Evolutionary conservation across 2,113 vertebrate genomes (phyloP).

Genomic region (Eira barbara): DNA sequence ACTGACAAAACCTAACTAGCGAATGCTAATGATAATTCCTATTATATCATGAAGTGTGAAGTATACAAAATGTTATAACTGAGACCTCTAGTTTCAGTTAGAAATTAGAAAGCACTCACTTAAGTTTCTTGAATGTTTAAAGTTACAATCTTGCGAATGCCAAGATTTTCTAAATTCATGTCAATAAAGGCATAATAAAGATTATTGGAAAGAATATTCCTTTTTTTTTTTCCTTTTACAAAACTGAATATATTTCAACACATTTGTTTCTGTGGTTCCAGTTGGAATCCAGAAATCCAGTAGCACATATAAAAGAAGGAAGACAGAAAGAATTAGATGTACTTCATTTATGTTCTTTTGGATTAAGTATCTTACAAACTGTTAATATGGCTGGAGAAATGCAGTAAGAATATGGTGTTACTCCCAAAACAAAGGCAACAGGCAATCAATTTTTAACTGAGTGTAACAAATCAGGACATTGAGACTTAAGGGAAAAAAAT

Average conservation of each 20-base stretch:
- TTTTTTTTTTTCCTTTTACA: background rate
- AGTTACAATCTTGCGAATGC: background rate
- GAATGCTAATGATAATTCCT: background rate
- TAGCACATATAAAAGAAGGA: background rate
- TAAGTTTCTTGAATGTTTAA: background rate
- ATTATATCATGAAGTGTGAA: background rate
- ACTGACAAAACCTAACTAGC: background rate
- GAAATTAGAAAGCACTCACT: background rate
- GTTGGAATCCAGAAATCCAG: background rate
- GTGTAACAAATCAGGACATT: background rate
- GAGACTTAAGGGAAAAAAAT: background rate
- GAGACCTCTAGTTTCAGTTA: background rate
- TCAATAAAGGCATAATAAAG: background rate
- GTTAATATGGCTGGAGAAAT: background rate
- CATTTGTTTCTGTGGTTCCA: background rate
- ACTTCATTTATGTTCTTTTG: background rate
- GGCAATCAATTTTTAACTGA: background rate
- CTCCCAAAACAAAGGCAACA: background rate
- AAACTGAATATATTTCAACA: background rate
- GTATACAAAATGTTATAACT: background rate
- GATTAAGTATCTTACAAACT: background rate
- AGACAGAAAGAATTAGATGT: background rate
- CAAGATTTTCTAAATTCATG: conserved; percentile 21
- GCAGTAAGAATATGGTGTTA: background rate
- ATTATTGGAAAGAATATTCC: background rate